phyloP scores from a whole-genome alignment of 2,797 vertebrate genomes.

The Mus minutoides region DNA sequence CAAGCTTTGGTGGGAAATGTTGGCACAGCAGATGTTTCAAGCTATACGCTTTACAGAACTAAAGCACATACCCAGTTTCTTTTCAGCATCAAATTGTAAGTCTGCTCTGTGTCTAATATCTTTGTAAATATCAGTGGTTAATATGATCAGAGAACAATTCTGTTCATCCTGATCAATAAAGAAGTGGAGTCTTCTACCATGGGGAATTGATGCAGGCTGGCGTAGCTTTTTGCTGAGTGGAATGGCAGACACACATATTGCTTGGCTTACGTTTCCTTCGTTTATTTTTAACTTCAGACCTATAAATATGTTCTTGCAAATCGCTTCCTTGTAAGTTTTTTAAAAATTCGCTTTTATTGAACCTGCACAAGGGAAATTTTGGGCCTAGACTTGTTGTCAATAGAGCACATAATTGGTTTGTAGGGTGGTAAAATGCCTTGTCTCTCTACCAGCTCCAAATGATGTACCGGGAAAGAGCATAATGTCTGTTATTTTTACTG shows the following conservation, averaged over 20 bases:
- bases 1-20: conserved; percentile 63
- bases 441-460: conserved; percentile 20
- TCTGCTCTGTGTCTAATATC: conserved; percentile 69
- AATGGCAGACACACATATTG: conserved; percentile 70
- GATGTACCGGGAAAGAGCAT: conserved; percentile 2
- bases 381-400: conserved; percentile 51
- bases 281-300: conserved; percentile 77
- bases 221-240: conserved; percentile 76
- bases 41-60: conserved; percentile 67
- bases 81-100: conserved; percentile 62
- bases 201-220: conserved; percentile 39
- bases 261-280: conserved; percentile 69
- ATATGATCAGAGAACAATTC: conserved; percentile 83
- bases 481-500: conserved; percentile 55
- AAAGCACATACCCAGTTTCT: conserved; percentile 46
- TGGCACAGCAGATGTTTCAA: conserved; percentile 68
- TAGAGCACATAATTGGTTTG: conserved; percentile 35
- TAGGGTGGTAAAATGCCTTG: conserved; percentile 13
- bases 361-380: conserved; percentile 44
- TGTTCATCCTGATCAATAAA: conserved; percentile 85
- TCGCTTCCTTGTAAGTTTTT: conserved; percentile 56
- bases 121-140: conserved; percentile 80
- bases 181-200: conserved; percentile 60
- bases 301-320: conserved; percentile 69
- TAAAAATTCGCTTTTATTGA: conserved; percentile 41